These are phyloP conservation scores for Nesometra sesokonis DNA, from an alignment of 35 echinoderm and acorn worm genomes.

Conservation along the genomic window DNA sequence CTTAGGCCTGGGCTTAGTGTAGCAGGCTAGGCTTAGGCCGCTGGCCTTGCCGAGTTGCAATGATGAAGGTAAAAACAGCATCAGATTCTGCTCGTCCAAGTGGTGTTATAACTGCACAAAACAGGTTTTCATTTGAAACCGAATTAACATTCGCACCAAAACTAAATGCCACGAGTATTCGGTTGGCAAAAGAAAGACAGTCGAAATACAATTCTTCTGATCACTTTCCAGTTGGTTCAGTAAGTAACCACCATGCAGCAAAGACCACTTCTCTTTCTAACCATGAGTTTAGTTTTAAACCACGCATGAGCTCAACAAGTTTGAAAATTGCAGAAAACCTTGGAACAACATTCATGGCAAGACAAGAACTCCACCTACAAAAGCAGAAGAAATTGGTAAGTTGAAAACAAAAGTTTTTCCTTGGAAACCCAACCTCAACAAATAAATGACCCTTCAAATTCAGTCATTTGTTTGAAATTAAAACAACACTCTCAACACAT, in stretches of 20 bases:
- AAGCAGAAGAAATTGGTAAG: constrained; percentile 87
- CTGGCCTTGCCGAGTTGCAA: background rate
- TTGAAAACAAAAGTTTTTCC: too few species aligned
- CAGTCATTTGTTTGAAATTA: too few species aligned
- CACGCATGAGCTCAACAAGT: constrained; percentile 85
- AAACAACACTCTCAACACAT: too few species aligned
- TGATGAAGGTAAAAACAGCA: background rate
- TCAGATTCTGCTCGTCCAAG: background rate
- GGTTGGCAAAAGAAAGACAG: constrained; percentile 40
- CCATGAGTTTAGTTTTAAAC: constrained; percentile 80
- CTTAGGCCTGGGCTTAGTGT: too few species aligned
- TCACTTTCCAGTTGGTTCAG: background rate
- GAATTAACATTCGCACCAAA: constrained; percentile 79
- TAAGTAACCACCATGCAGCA: background rate
- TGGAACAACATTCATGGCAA: constrained; percentile 82
- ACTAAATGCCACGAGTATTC: constrained; percentile 68
- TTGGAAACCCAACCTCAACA: too few species aligned
- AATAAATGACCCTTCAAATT: too few species aligned
- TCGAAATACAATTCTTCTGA: background rate
- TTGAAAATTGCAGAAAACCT: constrained; percentile 69
- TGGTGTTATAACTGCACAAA: background rate
- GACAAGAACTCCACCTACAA: constrained; percentile 79
- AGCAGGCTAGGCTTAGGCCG: background rate
- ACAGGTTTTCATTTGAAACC: constrained; percentile 26
- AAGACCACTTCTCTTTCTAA: background rate